Base-by-base conservation (phyloP, 2,888 invertebrate genomes). In the Perizoma affinitatum region DNA sequence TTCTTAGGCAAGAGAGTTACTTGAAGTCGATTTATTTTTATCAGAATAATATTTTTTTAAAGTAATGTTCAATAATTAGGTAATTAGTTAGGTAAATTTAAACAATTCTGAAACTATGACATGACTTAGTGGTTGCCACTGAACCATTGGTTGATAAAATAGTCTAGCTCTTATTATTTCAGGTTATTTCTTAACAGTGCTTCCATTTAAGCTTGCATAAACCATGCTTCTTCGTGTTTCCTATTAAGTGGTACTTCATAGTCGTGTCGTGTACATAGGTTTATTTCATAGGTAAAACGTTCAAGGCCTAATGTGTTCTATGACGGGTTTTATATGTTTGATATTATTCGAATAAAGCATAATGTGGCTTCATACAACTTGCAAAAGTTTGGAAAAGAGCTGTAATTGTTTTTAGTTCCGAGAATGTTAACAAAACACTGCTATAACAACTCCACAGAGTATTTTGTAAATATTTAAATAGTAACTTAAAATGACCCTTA, bases 141-240 rank as follows among this genome's bases (percentile, higher is more conserved):
- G 53, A 44, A 63, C 22, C 22, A 3, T 22, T 22, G 63, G 60
- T 50, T 65, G 65, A 51, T 61, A 64, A 66, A 67, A 53, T 68
- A 58, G 54, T 63, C 58, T 60, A 64, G 54, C 43, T 56, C 50
- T 46, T 65, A 65, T 63, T 60, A 42, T 57, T 61, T 64, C 64
- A 63, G 59, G 57, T 64, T 61, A 63, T 71, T 71, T 73, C 65
- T 72, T 76, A 70, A 74, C 73, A 62, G 83, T 83, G 83, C 83
- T 83, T 83, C 83, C 83, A 82, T 72, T 65, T 62, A 75, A 70
- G 78, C 79, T 84, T 80, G 80, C 77, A 76, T 78, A 73, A 67
- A 74, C 56, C 65, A 72, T 70, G 76, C 74, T 76, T 78, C 51
- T 74, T 77, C 74, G 68, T 78, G 73, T 74, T 78, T 78, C 74